Evolutionary conservation across 2,888 invertebrate species (phyloP).

Genomic region (Sarcophaga variegata): DNA sequence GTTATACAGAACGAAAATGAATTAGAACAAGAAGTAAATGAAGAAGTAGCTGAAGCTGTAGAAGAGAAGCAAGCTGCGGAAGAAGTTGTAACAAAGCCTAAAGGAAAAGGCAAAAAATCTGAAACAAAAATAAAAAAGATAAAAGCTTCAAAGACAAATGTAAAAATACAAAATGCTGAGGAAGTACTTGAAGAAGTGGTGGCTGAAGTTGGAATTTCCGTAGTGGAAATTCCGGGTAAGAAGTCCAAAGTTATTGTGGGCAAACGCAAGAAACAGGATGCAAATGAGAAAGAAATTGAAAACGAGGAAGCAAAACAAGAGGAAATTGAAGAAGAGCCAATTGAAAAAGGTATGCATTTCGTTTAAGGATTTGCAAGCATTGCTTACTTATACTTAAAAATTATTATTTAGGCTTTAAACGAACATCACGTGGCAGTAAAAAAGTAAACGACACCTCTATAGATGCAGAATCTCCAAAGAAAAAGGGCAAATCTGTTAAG

Average conservation of each 20-base stretch:
- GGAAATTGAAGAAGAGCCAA: constrained; percentile 17
- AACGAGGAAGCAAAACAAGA: constrained; percentile 2
- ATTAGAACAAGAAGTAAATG: constrained; percentile 6
- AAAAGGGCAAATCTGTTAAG: constrained; percentile 44
- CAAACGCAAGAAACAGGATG: constrained; percentile 65
- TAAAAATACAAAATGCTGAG: constrained; percentile 13
- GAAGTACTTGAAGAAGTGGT: constrained; percentile 5
- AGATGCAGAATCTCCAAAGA: constrained; percentile 55
- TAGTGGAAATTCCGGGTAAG: constrained; percentile 30
- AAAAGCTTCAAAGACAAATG: constrained; percentile 14
- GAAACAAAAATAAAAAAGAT: constrained; percentile 36
- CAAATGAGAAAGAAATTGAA: constrained; percentile 29
- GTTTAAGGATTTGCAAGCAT: not conserved
- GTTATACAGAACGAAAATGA: constrained; percentile 55
- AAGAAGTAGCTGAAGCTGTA: constrained; percentile 7
- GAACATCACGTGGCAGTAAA: constrained; percentile 64
- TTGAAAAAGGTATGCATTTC: constrained; percentile 26
- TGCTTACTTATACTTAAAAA: not conserved
- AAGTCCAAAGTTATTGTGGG: not conserved
- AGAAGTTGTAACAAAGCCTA: constrained; percentile 58
- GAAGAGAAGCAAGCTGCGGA: constrained; percentile 10
- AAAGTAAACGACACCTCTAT: constrained; percentile 56
- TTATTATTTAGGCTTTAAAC: constrained; percentile 27
- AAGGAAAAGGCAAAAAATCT: constrained; percentile 70
- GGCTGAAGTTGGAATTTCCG: constrained; percentile 31